Evolutionary conservation across 2,797 vertebrate genomes (phyloP).

Genomic region (Xerus rutilus): DNA sequence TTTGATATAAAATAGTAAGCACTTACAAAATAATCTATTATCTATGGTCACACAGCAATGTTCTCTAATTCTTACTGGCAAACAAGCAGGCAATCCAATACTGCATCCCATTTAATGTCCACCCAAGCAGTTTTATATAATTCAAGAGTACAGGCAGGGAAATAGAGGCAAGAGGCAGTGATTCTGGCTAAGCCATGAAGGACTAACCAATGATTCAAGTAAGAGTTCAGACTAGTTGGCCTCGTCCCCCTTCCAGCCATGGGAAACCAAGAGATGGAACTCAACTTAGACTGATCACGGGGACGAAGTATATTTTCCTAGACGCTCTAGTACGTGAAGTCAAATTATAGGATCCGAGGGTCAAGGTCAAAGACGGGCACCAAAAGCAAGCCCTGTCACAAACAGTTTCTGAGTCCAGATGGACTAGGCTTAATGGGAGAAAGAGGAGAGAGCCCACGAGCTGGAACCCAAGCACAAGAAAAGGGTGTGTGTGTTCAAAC

Average conservation of each 20-base stretch:
- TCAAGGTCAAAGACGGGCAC: background rate
- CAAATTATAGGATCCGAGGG: background rate
- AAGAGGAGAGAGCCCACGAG: background rate
- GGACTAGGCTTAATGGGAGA: background rate
- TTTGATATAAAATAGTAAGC: conserved; percentile 34
- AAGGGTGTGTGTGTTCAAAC: background rate
- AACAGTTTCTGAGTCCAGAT: background rate
- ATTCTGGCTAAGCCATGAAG: background rate
- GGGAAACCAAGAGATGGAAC: background rate
- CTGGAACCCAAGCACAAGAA: background rate
- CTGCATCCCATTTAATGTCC: background rate
- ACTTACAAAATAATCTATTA: conserved; percentile 25
- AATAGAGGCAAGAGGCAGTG: background rate
- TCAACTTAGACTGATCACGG: background rate
- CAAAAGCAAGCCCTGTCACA: background rate
- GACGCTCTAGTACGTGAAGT: background rate
- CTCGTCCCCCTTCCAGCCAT: background rate
- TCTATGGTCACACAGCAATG: background rate
- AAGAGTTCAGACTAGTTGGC: background rate
- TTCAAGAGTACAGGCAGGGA: background rate
- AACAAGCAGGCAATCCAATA: background rate
- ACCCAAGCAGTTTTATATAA: background rate
- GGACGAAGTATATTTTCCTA: background rate
- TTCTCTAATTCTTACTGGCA: background rate
- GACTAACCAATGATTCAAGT: background rate